These are phyloP conservation scores for Mixornis gularis DNA, from an alignment of 2,113 vertebrate species.

Conservation along the genomic window DNA sequence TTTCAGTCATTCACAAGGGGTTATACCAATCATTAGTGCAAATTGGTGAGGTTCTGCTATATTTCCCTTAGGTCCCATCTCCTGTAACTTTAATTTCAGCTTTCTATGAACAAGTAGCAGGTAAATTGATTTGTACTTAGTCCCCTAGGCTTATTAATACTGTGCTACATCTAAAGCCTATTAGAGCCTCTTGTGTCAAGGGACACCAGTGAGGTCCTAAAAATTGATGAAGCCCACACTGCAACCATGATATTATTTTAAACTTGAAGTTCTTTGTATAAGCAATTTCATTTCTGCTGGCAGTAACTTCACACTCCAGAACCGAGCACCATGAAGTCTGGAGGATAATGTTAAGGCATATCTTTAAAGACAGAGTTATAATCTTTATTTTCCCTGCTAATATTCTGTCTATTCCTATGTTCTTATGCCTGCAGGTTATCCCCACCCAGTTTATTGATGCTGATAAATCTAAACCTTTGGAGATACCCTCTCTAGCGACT, in stretches of 20 bases:
- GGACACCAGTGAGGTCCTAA: conserved; percentile 42
- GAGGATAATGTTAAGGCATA: background rate
- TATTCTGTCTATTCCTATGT: background rate
- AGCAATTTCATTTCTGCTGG: background rate
- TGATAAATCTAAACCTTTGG: background rate
- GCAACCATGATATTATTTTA: background rate
- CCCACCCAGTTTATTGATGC: background rate
- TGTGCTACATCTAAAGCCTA: conserved; percentile 46
- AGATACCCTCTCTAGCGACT: background rate
- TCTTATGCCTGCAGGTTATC: background rate
- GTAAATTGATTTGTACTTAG: conserved; percentile 59
- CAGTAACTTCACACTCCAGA: background rate
- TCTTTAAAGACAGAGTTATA: background rate
- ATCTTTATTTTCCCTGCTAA: background rate
- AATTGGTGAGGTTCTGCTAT: conserved; percentile 60
- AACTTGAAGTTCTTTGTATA: background rate
- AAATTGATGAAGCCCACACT: conserved; percentile 28
- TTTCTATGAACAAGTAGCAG: conserved; percentile 46
- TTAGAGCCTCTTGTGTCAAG: conserved; percentile 48
- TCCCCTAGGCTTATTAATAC: conserved; percentile 63
- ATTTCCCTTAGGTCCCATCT: conserved; percentile 62
- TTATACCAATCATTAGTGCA: conserved; percentile 58
- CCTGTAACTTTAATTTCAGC: conserved; percentile 61
- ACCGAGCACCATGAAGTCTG: background rate
- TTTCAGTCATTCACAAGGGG: conserved; percentile 51